These are phyloP conservation scores for Pseudorhiza aurosa DNA, from an alignment of 30 jellyfish, hydroid and myxozoan species.

Conservation along the genomic window DNA sequence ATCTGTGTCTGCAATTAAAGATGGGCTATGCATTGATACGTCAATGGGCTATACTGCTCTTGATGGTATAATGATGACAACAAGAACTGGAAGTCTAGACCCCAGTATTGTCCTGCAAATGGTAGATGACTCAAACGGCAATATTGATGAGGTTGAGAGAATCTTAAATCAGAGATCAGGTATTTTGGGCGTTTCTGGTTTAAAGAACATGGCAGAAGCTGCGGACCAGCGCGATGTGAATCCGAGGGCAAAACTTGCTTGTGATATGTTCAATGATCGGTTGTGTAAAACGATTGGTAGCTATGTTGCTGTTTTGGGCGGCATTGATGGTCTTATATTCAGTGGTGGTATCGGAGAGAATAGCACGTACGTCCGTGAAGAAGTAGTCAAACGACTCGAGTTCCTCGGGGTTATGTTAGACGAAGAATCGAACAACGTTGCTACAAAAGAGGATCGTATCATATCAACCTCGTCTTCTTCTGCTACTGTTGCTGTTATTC, in stretches of 20 bases:
- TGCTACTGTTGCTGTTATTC: conserved; percentile 51
- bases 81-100: conserved; percentile 85
- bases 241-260: conserved; percentile 63
- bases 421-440: conserved; percentile 10
- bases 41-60: conserved; percentile 90
- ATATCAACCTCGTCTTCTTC: conserved; percentile 27
- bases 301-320: conserved; percentile 50
- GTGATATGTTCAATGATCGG: conserved; percentile 44
- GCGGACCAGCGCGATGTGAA: conserved; percentile 51
- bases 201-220: conserved; percentile 27
- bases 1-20: conserved; percentile 66
- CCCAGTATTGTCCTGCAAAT: conserved; percentile 73
- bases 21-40: conserved; percentile 76
- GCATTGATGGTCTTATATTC: conserved; percentile 80
- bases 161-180: conserved; percentile 68
- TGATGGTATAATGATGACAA: conserved; percentile 85
- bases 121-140: conserved; percentile 53
- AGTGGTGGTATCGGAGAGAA: conserved; percentile 92
- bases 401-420: conserved; percentile 55
- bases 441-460: conserved; percentile 25
- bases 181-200: conserved; percentile 72
- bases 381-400: conserved; percentile 36
- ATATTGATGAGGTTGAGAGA: conserved; percentile 57
- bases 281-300: conserved; percentile 75
- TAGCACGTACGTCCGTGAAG: conserved; percentile 48